phyloP scores from a whole-genome alignment of 2,113 vertebrate species.

The Tupaia tana region DNA sequence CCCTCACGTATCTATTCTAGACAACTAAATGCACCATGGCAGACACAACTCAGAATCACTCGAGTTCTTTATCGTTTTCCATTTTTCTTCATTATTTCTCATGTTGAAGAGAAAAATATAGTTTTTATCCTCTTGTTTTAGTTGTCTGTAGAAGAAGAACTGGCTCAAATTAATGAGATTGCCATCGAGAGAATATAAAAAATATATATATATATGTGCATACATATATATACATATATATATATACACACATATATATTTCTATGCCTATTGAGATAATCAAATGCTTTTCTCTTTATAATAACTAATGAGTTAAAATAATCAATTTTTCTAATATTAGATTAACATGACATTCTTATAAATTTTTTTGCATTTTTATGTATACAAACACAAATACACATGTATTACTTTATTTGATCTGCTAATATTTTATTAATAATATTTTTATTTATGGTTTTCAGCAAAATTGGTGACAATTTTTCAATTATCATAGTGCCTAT shows the following conservation, averaged over 20 bases:
- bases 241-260: background rate
- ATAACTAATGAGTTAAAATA: background rate
- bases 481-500: background rate
- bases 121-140: background rate
- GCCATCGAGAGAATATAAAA: background rate
- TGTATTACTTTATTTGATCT: background rate
- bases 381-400: background rate
- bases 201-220: too few species aligned
- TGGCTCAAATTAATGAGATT: background rate
- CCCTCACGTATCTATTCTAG: background rate
- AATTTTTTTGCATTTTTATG: background rate
- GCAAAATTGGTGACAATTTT: background rate
- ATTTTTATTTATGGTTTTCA: background rate
- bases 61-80: background rate
- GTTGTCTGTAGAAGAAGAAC: background rate
- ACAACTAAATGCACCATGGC: background rate
- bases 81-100: background rate
- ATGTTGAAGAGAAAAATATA: background rate
- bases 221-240: too few species aligned
- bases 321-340: background rate
- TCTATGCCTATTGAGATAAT: background rate
- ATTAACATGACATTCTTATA: background rate
- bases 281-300: background rate
- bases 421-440: background rate
- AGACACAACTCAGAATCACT: background rate